Base-by-base conservation (phyloP, 2,113 vertebrate species). In the Alouatta palliata region DNA sequence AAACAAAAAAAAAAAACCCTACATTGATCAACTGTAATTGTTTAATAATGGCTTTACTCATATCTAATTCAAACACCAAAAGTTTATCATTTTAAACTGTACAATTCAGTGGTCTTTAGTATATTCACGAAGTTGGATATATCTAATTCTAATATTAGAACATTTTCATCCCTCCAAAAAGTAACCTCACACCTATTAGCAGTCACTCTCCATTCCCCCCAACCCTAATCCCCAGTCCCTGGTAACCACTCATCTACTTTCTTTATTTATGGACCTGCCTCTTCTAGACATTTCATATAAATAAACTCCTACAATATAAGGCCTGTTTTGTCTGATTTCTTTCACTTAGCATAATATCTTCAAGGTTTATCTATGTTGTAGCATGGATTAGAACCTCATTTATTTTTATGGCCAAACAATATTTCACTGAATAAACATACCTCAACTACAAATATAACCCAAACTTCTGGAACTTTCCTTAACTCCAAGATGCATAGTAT, bases 321-420 rank as follows among this genome's bases (percentile, higher is more conserved):
- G 40, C 37, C 37, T 83, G 86, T 92, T 89, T 35, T 77, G 20
- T 71, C 54, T 96, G 81, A 35, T 49, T 95, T 75, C 52, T 95
- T 89, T 93, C 19, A 58, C 35, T 91, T 49, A 91, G 58, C 84
- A 73, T 58, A 87, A 87, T 87, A 43, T 81, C 94, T 93, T 85
- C 32, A 94, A 95, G 49, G 45, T n/a, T 84, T 43, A 71, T 73
- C 40, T n/a, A 95, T 43, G 10, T 61, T 89, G 40, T 75, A 77
- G 40, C 40, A 97, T 54, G 47, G 54, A 95, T 87, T 21, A 92
- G 88, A 93, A 91, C 2, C 79, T 64, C 40, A 86, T 64, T 95
- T 61, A 80, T 83, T 92, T 97, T 88, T 64, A 90, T 66, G 37
- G 35, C 37, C 56, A 95, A 97, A 87, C 83, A 88, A 82, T 83